Evolutionary conservation across 1,140 invertebrate genomes (phyloP), one percentile per base, ranked within the genome.

Genomic region (Penaeus japonicus): DNA sequence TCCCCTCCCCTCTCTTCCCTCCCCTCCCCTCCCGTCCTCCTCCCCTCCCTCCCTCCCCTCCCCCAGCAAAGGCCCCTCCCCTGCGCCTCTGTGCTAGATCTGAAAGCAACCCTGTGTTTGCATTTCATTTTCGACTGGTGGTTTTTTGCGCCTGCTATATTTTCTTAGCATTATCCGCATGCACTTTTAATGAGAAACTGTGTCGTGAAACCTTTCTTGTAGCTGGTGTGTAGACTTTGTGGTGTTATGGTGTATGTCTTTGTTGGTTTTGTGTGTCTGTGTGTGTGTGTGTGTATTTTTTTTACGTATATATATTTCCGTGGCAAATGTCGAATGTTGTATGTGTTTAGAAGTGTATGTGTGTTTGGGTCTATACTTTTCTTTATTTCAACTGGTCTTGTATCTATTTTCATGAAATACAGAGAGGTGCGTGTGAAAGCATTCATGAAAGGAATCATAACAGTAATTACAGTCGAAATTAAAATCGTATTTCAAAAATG

Each of bases 131-230:
- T 86, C 84, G 77, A 70, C 84, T 73, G 77, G 15, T 24, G 55
- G 57, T 30, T 86, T 86, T 86, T 86, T 86, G 20, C 84, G 77
- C 55, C 54, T 65, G 75, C n/a, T 79, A 77, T 86, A 86, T 86
- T 86, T 86, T 86, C 84, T 79, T 86, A 86, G 77, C 84, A 86
- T 86, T 86, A 86, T 39, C 35, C 57, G 84, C 84, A 86, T 86
- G 75, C 84, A 86, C 84, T 86, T 86, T 86, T 86, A 86, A 86
- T 86, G 75, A 86, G 84, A 47, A 57, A 30, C 15, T 30, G 24
- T n/a, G 55, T 62, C 55, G 55, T 59, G 32, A 39, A 32, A 27
- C 30, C 39, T 24, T 78, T 78, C 77, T 78, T 78, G 77, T 78
- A 77, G 73, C 20, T 24, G 73, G 73, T 0, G 12, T 54, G 47